Evolutionary conservation across 2,797 vertebrate genomes (phyloP).

Genomic region (Leontocebus nigricollis): DNA sequence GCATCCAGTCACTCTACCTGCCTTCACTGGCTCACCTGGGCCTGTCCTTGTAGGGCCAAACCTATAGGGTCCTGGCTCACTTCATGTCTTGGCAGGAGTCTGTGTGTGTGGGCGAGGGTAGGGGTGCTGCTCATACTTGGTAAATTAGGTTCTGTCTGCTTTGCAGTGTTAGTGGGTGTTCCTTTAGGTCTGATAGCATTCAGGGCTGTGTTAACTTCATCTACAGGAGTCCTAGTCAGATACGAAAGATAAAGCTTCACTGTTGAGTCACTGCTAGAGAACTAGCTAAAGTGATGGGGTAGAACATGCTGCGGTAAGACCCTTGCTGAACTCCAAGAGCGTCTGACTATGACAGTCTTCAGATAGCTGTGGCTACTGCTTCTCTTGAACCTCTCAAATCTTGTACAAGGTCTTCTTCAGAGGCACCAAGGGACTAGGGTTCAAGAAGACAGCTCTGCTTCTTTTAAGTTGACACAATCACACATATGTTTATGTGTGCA

Average conservation of each 20-base stretch:
- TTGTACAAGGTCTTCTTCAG: not conserved
- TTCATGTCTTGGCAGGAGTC: not conserved
- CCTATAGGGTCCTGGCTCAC: not conserved
- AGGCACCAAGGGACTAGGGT: not conserved
- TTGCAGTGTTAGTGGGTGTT: not conserved
- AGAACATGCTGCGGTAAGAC: not conserved
- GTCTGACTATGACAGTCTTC: not conserved
- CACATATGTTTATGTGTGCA: not conserved
- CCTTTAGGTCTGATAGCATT: not conserved
- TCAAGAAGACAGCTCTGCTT: too few relatives aligned
- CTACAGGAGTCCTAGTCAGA: not conserved
- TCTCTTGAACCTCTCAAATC: not conserved
- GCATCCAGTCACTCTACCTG: not conserved
- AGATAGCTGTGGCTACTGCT: not conserved
- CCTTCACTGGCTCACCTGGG: not conserved
- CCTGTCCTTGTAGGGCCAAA: not conserved
- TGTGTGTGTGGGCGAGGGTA: not conserved
- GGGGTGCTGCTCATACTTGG: not conserved
- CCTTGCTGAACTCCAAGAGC: not conserved
- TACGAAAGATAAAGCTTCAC: not conserved
- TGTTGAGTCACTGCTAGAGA: not conserved
- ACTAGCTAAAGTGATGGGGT: not conserved
- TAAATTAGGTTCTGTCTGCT: not conserved
- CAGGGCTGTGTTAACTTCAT: not conserved
- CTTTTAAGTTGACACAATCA: not conserved